These are phyloP conservation scores for Mormyrops boulengeri DNA, from an alignment of 2,797 vertebrate genomes.

Conservation along the genomic window DNA sequence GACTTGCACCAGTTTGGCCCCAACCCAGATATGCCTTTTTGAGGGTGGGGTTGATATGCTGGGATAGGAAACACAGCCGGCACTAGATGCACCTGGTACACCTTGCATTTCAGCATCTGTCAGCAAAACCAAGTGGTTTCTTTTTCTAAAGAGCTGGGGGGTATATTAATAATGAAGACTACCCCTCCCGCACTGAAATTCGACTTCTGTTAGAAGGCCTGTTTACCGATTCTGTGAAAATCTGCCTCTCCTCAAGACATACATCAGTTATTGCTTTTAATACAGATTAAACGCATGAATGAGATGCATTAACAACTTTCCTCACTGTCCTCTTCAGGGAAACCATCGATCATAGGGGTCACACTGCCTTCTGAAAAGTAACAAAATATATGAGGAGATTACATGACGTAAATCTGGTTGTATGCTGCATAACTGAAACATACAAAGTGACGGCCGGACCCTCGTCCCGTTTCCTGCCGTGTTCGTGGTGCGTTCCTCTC, in stretches of 20 bases:
- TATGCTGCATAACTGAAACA: not conserved
- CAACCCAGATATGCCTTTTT: not conserved
- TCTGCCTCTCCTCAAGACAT: not conserved
- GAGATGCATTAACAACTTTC: not conserved
- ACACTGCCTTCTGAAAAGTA: not conserved
- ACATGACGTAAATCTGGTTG: not conserved
- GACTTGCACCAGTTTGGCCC: not conserved
- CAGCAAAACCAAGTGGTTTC: not conserved
- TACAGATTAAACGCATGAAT: not conserved
- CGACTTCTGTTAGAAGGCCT: not conserved
- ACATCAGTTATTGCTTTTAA: not conserved
- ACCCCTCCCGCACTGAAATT: not conserved
- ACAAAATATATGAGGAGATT: not conserved
- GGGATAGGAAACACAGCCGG: not conserved
- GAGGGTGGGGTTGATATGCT: not conserved
- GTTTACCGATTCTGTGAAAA: not conserved
- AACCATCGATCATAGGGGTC: not conserved
- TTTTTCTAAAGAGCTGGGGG: not conserved
- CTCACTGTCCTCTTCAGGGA: not conserved
- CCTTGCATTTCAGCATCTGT: not conserved
- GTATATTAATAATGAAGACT: conserved; percentile 11
- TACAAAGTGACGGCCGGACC: not conserved
- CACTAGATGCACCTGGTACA: not conserved
- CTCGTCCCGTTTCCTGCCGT: not conserved
- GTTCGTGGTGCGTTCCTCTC: not conserved